Conservation (phyloP, 2,113 vertebrate species). For the Corythoichthys haematopterus region DNA sequence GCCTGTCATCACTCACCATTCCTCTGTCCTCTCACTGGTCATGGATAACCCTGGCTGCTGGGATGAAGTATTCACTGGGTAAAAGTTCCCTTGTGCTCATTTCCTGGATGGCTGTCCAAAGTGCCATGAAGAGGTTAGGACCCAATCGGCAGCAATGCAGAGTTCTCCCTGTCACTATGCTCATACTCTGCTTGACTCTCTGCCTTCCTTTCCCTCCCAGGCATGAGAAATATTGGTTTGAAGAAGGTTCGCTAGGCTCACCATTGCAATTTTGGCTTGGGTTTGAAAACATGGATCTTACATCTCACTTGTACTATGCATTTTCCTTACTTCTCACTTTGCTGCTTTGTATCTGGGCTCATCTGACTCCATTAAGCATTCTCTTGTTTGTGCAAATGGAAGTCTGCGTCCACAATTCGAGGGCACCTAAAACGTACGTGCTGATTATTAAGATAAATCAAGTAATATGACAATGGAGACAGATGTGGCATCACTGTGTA, state of each 20-base stretch:
- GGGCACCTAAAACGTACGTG: slow-evolving; percentile 28
- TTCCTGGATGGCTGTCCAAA: slow-evolving; percentile 42
- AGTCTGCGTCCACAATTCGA: slow-evolving; percentile 23
- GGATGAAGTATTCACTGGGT: slow-evolving; percentile 51
- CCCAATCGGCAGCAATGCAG: slow-evolving; percentile 37
- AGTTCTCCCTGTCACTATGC: slow-evolving; percentile 27
- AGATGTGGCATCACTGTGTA: not conserved
- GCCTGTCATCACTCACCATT: slow-evolving; percentile 32
- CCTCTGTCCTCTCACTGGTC: slow-evolving; percentile 34
- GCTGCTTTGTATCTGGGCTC: slow-evolving; percentile 13
- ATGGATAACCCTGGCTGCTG: slow-evolving; percentile 44
- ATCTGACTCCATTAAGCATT: slow-evolving; percentile 17
- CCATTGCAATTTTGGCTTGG: slow-evolving; percentile 23
- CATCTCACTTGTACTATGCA: slow-evolving; percentile 16
- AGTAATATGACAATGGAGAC: not conserved
- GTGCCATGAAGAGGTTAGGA: slow-evolving; percentile 51
- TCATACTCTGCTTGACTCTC: slow-evolving; percentile 48
- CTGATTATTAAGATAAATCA: slow-evolving; percentile 39
- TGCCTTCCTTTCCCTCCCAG: slow-evolving; percentile 30
- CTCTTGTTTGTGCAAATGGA: slow-evolving; percentile 33
- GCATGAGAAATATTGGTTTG: slow-evolving; percentile 30
- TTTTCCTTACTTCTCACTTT: slow-evolving; percentile 23
- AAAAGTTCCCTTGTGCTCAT: slow-evolving; percentile 55
- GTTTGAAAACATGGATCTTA: slow-evolving; percentile 5
- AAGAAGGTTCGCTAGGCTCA: slow-evolving; percentile 37